Base-by-base conservation (phyloP, 2,888 invertebrate genomes). In the Hermodice carunculata region DNA sequence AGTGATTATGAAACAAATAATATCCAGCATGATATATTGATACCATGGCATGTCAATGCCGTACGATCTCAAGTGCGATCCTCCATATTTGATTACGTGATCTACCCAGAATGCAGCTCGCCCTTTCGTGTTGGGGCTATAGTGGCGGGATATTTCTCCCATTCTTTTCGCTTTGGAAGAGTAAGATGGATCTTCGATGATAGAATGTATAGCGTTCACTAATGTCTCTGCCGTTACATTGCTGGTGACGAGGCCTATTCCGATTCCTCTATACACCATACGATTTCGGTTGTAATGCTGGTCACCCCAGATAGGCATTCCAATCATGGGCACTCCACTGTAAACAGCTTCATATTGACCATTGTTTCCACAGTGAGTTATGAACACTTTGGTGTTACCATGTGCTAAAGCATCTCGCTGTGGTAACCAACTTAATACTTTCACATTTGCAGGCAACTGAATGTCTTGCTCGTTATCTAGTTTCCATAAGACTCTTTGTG, bases 41-140 rank as follows among this genome's bases (percentile, higher is more conserved):
- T 73, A 74, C 70, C 71, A 68, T 6, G 76, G 72, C 66, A 77
- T 64, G 49, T 72, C 66, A 37, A 69, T 59, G 8, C 66, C 67
- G 24, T 67, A 17, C 2, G 79, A 72, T 17, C 69, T 68, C 46
- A 79, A 59, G 44, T 76, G 74, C 14, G 53, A 61, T 3, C 74
- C 75, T 6, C 78, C 79, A 69, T 74, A 71, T 62, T 73, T 67
- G 14, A 78, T 64, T 42, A 78, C 71, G 56, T 77, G 75, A 52
- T 77, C 77, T 19, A 78, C 59, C 76, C 76, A 77, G 37, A 58
- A 74, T 6, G 71, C 74, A 4, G 75, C 77, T 40, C 71, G 63
- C 29, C 74, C 64, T 31, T 46, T 31, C 2, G 79, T 74, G 32
- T 57, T 64, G 28, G 60, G 42, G 34, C 56, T 54, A 19, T 66